Evolutionary conservation across 1,140 invertebrate genomes (phyloP).

Genomic region (Drosophila biarmipes): DNA sequence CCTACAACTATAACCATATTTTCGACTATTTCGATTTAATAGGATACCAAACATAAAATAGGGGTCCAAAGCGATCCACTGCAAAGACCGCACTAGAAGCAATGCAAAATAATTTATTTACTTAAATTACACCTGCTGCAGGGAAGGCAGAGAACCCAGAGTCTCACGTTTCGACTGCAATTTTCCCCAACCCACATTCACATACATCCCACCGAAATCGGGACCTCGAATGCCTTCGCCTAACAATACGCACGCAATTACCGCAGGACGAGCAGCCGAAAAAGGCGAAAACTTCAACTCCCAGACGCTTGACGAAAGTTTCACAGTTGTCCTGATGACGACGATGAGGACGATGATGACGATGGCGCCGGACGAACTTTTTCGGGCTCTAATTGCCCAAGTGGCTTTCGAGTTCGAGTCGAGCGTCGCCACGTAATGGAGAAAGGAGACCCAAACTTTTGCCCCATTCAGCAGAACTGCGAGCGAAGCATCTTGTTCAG

Average conservation of each 20-base stretch:
- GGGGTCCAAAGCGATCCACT: too few relatives aligned
- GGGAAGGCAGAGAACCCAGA: constrained; percentile 5
- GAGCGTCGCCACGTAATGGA: constrained; percentile 69
- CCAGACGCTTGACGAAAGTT: constrained; percentile 70
- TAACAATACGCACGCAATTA: constrained; percentile 81
- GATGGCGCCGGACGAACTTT: constrained; percentile 62
- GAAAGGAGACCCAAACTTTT: constrained; percentile 50
- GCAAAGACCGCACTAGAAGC: background rate
- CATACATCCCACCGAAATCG: background rate
- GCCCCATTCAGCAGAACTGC: constrained; percentile 23
- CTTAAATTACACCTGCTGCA: constrained; percentile 28
- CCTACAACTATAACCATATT: too few relatives aligned
- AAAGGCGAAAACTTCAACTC: constrained; percentile 56
- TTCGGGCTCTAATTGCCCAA: constrained; percentile 74
- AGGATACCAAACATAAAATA: background rate
- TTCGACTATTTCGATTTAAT: background rate
- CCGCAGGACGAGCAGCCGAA: constrained; percentile 56
- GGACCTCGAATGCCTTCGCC: constrained; percentile 37
- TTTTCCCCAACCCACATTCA: background rate
- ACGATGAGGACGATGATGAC: constrained; percentile 32
- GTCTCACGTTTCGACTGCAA: constrained; percentile 45
- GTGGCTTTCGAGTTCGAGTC: constrained; percentile 71
- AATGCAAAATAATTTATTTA: constrained; percentile 42
- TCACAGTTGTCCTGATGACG: constrained; percentile 67
- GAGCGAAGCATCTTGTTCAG: constrained; percentile 32